phyloP scores from a whole-genome alignment of 2,888 invertebrate genomes.

The Cerastoderma edule region DNA sequence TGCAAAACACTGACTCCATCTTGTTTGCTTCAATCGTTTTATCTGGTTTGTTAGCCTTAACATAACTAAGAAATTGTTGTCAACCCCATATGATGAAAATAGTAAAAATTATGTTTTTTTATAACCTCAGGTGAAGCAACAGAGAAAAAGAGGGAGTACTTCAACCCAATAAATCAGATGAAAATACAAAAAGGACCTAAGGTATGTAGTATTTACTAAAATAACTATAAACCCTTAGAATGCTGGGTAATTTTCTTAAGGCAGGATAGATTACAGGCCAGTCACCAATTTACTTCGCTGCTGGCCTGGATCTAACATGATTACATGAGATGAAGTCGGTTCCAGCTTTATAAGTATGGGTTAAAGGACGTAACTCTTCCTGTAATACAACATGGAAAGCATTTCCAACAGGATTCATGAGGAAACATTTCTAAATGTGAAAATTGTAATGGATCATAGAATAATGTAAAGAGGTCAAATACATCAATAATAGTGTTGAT shows the following conservation, averaged over 20 bases:
- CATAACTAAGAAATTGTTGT: not conserved
- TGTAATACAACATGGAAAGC: too few species aligned
- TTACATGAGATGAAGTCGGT: not conserved
- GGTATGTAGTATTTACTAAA: not conserved
- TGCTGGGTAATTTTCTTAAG: not conserved
- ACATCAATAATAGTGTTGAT: too few species aligned
- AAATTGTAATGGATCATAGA: too few species aligned
- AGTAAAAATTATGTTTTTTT: not conserved
- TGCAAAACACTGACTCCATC: too few species aligned
- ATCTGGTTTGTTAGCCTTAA: not conserved
- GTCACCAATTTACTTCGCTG: not conserved
- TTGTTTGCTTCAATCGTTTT: too few species aligned
- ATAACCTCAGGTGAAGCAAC: constrained; percentile 27
- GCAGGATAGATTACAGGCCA: not conserved
- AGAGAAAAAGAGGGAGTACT: constrained; percentile 34
- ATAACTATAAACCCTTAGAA: not conserved
- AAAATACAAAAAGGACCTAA: constrained; percentile 37
- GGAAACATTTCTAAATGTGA: too few species aligned
- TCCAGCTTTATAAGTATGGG: too few species aligned
- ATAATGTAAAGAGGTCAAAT: too few species aligned
- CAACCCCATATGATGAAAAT: not conserved
- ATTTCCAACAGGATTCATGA: too few species aligned
- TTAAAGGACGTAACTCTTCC: too few species aligned
- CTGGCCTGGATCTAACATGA: not conserved
- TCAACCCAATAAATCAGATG: constrained; percentile 44